Conservation (phyloP, 1,140 invertebrate genomes). For the Agrilus planipennis region DNA sequence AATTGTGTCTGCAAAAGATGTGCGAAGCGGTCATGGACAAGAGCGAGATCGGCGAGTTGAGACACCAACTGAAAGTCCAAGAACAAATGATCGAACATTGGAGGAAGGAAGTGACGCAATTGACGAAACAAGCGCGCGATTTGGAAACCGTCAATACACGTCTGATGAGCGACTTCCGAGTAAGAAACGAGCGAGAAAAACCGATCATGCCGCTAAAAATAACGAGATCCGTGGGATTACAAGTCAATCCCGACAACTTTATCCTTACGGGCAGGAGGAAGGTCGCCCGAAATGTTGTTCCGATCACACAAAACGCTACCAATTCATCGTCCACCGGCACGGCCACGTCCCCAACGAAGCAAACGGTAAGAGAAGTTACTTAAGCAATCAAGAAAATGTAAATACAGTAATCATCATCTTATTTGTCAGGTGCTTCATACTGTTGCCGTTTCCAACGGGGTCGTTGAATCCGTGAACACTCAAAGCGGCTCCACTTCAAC, state of each 20-base stretch:
- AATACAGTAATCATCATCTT: no score
- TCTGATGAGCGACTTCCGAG: neutral
- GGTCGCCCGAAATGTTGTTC: no score
- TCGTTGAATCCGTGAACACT: neutral
- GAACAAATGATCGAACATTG: neutral
- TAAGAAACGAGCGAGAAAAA: neutral
- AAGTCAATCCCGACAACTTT: neutral
- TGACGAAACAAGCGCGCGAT: constrained; percentile 57
- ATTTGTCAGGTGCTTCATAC: no score
- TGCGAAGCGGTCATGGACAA: constrained; percentile 58
- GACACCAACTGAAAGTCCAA: constrained; percentile 47
- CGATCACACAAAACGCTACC: no score
- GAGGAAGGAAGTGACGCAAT: neutral
- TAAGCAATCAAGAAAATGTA: no score
- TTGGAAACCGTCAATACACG: constrained; percentile 49
- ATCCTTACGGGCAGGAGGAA: neutral
- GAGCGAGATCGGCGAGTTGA: constrained; percentile 55
- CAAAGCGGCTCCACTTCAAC: neutral
- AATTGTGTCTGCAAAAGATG: constrained; percentile 59
- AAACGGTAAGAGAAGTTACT: no score
- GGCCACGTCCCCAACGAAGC: neutral
- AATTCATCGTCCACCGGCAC: neutral
- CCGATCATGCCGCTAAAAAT: constrained; percentile 45
- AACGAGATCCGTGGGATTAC: constrained; percentile 31
- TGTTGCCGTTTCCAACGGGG: no score